Percentiles rank a stretch among this genome's conserved stretches.
These are phyloP conservation scores for Monopterus albus DNA, from an alignment of 2,113 vertebrate species.

Conservation along the genomic window DNA sequence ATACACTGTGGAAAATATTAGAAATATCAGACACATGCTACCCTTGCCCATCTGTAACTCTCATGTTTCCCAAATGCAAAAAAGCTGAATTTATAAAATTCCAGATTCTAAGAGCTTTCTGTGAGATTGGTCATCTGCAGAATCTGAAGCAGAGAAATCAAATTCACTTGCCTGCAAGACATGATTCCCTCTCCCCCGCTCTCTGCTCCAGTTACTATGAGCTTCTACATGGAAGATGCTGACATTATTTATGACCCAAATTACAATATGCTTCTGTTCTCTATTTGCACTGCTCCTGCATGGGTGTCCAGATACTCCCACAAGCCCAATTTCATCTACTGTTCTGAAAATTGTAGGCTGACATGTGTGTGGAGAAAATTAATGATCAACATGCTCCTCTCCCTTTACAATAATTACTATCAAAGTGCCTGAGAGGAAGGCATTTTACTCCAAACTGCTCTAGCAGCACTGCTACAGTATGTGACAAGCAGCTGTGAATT, in stretches of 20 bases:
- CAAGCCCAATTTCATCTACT: conserved; percentile 12
- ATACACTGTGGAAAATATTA: conserved; percentile 50
- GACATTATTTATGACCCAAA: conserved; percentile 44
- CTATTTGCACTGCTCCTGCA: conserved; percentile 3
- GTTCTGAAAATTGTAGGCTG: conserved; percentile 24
- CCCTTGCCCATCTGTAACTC: not conserved
- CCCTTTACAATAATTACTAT: conserved; percentile 44
- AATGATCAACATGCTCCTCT: conserved; percentile 44
- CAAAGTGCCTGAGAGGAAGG: conserved; percentile 24
- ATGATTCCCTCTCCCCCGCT: conserved; percentile 62
- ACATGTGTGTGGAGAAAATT: conserved; percentile 46
- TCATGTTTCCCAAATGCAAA: conserved; percentile 18
- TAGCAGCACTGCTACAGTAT: not conserved
- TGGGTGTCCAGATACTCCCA: conserved; percentile 26
- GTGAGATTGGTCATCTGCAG: conserved; percentile 21
- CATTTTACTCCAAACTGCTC: conserved; percentile 21
- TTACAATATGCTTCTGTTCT: conserved; percentile 25
- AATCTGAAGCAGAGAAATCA: conserved; percentile 57
- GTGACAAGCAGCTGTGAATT: conserved; percentile 4
- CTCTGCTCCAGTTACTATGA: conserved; percentile 26
- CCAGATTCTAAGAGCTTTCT: conserved; percentile 9
- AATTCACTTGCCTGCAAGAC: conserved; percentile 77
- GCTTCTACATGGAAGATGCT: conserved; percentile 20
- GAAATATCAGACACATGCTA: conserved; percentile 2
- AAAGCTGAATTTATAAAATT: conserved; percentile 20